Percentiles rank a stretch among this genome's conserved stretches.
These are phyloP conservation scores for Paradisaea rubra DNA, from an alignment of 2,113 vertebrate species.

Conservation along the genomic window DNA sequence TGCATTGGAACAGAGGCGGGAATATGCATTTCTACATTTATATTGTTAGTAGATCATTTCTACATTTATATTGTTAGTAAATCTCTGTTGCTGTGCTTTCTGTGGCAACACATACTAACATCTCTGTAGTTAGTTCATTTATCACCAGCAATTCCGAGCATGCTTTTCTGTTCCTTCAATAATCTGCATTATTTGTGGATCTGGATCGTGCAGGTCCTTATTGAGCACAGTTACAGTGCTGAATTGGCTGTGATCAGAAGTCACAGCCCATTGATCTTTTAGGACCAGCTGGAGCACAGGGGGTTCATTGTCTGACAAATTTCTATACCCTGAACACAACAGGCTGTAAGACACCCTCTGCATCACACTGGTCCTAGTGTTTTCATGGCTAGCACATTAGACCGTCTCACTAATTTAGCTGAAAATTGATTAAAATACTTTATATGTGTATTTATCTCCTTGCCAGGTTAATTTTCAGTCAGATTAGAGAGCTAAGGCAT, in stretches of 20 bases:
- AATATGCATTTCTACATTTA: not conserved
- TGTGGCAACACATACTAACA: not conserved
- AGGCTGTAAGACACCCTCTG: not conserved
- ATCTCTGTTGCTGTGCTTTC: not conserved
- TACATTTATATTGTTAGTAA: no score
- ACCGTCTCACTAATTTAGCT: not conserved
- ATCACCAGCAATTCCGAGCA: not conserved
- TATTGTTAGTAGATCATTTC: not conserved
- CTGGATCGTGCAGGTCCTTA: not conserved
- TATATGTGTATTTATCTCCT: not conserved
- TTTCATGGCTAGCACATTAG: not conserved
- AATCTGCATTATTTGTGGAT: not conserved
- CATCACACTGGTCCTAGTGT: not conserved
- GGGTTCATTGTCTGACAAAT: not conserved
- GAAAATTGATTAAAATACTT: not conserved
- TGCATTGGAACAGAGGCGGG: not conserved
- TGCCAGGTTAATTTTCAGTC: not conserved
- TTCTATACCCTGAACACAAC: not conserved
- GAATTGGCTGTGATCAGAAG: not conserved
- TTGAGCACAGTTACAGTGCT: fast-evolving
- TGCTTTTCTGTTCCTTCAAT: not conserved
- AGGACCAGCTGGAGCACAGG: not conserved
- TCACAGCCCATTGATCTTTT: not conserved
- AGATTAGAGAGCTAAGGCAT: not conserved
- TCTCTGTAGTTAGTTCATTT: not conserved